A percentile compares a stretch with the other conserved stretches of the same genome.
These are phyloP conservation scores for Cryptomyrus ogoouensis DNA, from an alignment of 2,113 vertebrate species.

Conservation along the genomic window DNA sequence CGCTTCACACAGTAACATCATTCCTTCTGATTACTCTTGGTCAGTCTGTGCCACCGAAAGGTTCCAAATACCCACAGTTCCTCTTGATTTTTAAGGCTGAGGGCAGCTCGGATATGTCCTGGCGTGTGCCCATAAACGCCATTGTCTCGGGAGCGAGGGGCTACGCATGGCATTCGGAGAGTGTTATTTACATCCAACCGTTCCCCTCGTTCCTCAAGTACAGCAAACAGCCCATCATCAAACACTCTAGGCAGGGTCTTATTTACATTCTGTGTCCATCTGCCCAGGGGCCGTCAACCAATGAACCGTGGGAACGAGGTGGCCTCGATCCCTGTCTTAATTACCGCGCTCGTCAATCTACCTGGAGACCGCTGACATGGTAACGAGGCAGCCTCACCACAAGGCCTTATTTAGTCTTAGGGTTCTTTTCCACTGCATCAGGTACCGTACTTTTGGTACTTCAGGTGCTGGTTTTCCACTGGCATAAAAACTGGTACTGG, in stretches of 20 bases:
- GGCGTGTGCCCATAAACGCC: not conserved
- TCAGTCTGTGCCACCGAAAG: not conserved
- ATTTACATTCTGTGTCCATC: not conserved
- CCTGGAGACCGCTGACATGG: not conserved
- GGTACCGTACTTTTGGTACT: too few species aligned
- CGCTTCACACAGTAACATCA: not conserved
- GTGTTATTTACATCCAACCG: not conserved
- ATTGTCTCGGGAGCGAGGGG: not conserved
- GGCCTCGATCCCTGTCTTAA: not conserved
- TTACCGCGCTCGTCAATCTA: not conserved
- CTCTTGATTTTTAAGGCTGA: not conserved
- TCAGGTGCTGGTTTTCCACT: too few species aligned
- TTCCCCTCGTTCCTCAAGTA: not conserved
- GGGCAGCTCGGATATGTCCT: not conserved
- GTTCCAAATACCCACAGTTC: not conserved
- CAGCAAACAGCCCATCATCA: conserved; percentile 4
- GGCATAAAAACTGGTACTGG: too few species aligned
- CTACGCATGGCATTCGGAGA: not conserved
- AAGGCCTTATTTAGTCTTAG: not conserved
- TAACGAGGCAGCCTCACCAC: not conserved
- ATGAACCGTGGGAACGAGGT: not conserved
- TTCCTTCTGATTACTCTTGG: not conserved
- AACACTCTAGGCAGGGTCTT: not conserved
- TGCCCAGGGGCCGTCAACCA: not conserved
- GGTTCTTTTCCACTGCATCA: too few species aligned